Base-by-base conservation (phyloP, 2,113 vertebrate genomes). In the Cinclus cinclus region DNA sequence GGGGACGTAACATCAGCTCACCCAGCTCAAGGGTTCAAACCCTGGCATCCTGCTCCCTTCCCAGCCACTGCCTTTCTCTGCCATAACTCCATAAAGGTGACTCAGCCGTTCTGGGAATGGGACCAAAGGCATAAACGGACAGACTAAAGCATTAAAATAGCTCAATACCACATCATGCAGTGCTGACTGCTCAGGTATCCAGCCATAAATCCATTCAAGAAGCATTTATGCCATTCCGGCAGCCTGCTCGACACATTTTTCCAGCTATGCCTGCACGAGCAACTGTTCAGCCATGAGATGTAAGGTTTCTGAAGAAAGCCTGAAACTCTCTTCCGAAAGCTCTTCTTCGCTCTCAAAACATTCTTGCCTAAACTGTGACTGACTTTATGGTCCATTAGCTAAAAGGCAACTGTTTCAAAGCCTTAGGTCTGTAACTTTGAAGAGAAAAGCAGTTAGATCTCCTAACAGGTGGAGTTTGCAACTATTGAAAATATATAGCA, bases 51-150 rank as follows among this genome's bases (percentile, higher is more conserved):
- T 49, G n/a, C 33, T 87, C 46, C 33, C 58, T 70, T 70, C 71
- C 44, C 39, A 35, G 56, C 37, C 12, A 1, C 64, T 37, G 24
- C 21, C n/a, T 86, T 73, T 50, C 75, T 77, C 75, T 63, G 56
- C 23, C 31, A 0, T 52, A 42, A 87, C 83, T 90, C 90, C 88
- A 60, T 71, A 55, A 79, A 88, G 64, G 86, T 95, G 92, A 94
- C 80, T 96, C 85, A 96, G 76, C 41, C 83, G n/a, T 59, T 87
- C 95, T 89, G 94, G 92, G 90, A 96, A 95, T 62, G 80, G 60
- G 55, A 88, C 90, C 94, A 96, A 95, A 90, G 55, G 52, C 82
- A 93, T 83, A 96, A 96, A 80, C 53, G 80, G 92, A 71, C n/a
- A n/a, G 71, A 68, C n/a, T 53, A 60, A 93, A 90, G 69, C 41